Evolutionary conservation across 2,888 invertebrate genomes (phyloP).

Genomic region (Dryomyza anilis): DNA sequence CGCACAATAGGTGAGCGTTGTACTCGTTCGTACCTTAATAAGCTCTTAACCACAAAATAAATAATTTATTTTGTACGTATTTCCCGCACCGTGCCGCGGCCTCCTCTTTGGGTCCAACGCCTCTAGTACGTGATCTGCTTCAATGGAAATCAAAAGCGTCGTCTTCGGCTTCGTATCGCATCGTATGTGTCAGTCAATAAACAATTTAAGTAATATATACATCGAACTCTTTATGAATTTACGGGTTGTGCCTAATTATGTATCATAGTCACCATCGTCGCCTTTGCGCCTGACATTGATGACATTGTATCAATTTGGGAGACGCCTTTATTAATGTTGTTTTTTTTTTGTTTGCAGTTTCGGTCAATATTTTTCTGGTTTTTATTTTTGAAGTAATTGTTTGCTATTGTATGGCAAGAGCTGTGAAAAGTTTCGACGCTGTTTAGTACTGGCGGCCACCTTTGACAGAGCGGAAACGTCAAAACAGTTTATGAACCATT

Average conservation of each 20-base stretch:
- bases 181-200: constrained; percentile 6
- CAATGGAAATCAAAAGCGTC: constrained; percentile 13
- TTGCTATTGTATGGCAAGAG: constrained; percentile 19
- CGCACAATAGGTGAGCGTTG: neutral
- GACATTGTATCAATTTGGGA: constrained; percentile 9
- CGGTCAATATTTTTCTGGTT: constrained; percentile 11
- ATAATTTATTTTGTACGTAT: constrained; percentile 19
- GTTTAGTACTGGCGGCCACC: neutral
- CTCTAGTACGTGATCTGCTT: neutral
- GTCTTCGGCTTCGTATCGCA: neutral
- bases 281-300: neutral
- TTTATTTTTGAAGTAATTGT: constrained; percentile 2
- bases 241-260: neutral
- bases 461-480: neutral
- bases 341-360: neutral
- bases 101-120: neutral
- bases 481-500: no score
- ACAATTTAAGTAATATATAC: neutral
- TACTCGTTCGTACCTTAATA: constrained; percentile 3
- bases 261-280: neutral
- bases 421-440: constrained; percentile 1
- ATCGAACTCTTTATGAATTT: constrained; percentile 1
- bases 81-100: neutral
- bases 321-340: constrained; percentile 14
- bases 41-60: constrained; percentile 26